Evolutionary conservation across 1,140 invertebrate genomes (phyloP), one percentile per base, ranked within the genome.

Genomic region (Nymphalis io): DNA sequence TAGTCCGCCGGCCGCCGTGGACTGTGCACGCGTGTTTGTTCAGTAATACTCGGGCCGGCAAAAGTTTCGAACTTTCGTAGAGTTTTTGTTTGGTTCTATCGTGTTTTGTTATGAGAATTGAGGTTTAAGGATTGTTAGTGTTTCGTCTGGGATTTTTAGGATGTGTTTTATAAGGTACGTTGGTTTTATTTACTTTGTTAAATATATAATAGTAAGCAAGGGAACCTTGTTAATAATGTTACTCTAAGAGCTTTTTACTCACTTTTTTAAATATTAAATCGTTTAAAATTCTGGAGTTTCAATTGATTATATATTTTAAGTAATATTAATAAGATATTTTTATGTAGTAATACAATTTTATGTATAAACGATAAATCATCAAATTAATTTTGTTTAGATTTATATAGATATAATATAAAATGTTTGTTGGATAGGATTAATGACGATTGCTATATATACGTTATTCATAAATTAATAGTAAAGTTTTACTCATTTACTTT

Each of bases 1-100:
- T 89, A 60, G 58, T 70, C 68, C 78, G 80, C 73, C 74, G 82
- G 66, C 58, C 64, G 73, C 63, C 72, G 79, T 16, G 23, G 74
- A 60, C 44, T 65, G 67, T 74, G 74, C 74, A 70, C 75, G 84
- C 78, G 72, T 73, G 8, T 20, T 23, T 27, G 46, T 33, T 15
- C 11, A 15, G 15, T 20, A 38, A 33, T 23, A 44, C 15, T 64
- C 12, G 39, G 64, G 46, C 64, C 70, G 75, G 76, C 68, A 70
- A 87, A 84, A 89, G 68, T 70, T 70, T 53, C 8, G 44, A 64
- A 70, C 68, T 64, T 63, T 67, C 42, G 51, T 55, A 53, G 60
- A 42, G 44, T 53, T 55, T 51, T 55, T 38, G 48, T 60, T 40
- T 16, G 10, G 48, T 53, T 53, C 13, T 53, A 53, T 60, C n/a